A percentile compares a stretch with the other conserved stretches of the same genome.
Conservation (phyloP, 2,113 vertebrate genomes). For the Tyto alba region DNA sequence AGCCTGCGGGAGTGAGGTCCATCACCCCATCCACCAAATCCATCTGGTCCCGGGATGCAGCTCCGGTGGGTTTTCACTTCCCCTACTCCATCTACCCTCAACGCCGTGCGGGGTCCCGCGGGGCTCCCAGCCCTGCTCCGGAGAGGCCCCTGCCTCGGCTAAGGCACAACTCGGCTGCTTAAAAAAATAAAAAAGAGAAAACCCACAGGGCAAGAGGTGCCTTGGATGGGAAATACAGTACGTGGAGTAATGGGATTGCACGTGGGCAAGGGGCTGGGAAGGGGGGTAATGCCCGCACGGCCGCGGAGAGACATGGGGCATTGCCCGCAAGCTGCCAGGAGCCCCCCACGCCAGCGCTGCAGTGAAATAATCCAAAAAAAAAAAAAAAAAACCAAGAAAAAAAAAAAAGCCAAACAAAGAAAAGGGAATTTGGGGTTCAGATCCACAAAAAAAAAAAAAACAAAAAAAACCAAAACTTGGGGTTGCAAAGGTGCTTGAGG, state of each 20-base stretch:
- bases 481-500: background rate
- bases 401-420: rapidly evolving
- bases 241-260: rapidly evolving
- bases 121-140: background rate
- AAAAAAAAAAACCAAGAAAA: background rate
- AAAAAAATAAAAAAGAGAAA: background rate
- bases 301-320: background rate
- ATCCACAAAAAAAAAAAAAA: background rate
- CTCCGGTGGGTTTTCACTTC: background rate
- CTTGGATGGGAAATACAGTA: background rate
- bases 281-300: background rate
- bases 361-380: background rate
- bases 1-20: background rate
- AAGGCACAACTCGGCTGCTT: conserved; percentile 22
- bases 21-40: background rate
- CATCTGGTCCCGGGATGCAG: background rate
- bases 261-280: background rate
- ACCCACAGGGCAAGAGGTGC: background rate
- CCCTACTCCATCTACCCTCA: background rate
- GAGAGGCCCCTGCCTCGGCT: background rate
- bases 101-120: rapidly evolving
- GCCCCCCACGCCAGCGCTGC: background rate
- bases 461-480: background rate
- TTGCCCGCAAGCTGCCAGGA: background rate
- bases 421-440: background rate